Conservation (phyloP, 1,140 invertebrate genomes). For the Drosophila cardini region DNA sequence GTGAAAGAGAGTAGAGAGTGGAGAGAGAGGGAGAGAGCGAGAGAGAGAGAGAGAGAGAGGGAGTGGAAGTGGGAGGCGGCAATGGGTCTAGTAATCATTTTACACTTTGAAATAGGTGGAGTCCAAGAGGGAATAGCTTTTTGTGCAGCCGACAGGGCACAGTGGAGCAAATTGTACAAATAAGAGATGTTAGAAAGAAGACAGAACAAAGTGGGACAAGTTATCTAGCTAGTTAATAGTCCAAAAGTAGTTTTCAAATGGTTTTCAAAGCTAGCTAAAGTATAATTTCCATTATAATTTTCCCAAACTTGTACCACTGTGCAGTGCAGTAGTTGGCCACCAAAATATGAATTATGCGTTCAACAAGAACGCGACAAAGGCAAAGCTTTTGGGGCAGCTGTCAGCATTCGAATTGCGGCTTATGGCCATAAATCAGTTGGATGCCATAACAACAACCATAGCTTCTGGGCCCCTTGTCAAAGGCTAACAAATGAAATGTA, state of each 20-base stretch:
- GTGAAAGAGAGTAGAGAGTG: background rate
- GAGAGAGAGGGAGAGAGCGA: background rate
- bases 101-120: conserved; percentile 47
- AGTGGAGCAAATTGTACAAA: conserved; percentile 37
- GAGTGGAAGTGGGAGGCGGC: conserved; percentile 35
- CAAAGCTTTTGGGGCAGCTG: conserved; percentile 32
- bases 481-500: conserved; percentile 31
- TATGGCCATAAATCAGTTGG: conserved; percentile 69
- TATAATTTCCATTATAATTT: background rate
- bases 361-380: conserved; percentile 37
- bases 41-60: background rate
- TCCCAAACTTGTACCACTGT: conserved; percentile 41
- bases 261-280: too few relatives aligned
- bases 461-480: conserved; percentile 13
- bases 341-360: conserved; percentile 71
- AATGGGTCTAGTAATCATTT: conserved; percentile 65
- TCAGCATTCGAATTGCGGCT: conserved; percentile 73
- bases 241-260: too few relatives aligned
- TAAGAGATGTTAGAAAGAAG: background rate
- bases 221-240: too few relatives aligned
- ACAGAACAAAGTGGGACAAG: too few relatives aligned
- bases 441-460: conserved; percentile 1
- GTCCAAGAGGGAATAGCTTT: conserved; percentile 20
- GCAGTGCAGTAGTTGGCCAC: conserved; percentile 23
- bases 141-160: conserved; percentile 50